Evolutionary conservation across 2,888 invertebrate genomes (phyloP).

Genomic region (Chrysodeixis includens): DNA sequence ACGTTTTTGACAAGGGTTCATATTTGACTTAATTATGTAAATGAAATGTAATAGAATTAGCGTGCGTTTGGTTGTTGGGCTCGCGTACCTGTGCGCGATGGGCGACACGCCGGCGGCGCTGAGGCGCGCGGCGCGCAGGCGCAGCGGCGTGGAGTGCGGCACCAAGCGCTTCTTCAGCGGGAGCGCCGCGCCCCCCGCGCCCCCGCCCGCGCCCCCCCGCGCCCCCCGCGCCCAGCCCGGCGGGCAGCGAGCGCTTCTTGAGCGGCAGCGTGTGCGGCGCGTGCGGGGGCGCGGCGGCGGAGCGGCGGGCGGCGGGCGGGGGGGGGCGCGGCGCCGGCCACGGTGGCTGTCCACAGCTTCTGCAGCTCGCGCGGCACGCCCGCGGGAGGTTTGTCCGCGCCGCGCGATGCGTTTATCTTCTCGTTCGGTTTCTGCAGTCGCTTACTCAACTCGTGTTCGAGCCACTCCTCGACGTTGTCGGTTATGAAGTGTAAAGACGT

Average conservation of each 20-base stretch:
- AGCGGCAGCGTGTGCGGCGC: constrained; percentile 72
- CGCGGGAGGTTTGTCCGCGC: constrained; percentile 35
- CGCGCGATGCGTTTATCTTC: constrained; percentile 51
- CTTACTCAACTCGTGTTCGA: constrained; percentile 68
- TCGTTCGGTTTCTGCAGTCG: constrained; percentile 55
- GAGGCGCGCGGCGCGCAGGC: constrained; percentile 61
- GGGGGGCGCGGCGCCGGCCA: constrained; percentile 66
- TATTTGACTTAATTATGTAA: neutral
- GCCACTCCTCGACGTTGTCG: constrained; percentile 73
- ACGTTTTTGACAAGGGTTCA: neutral
- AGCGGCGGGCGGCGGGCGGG: constrained; percentile 57
- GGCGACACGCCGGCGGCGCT: constrained; percentile 76
- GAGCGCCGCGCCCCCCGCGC: constrained; percentile 39
- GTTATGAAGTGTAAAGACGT: constrained; percentile 64
- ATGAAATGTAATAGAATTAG: too few species aligned
- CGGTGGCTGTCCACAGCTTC: constrained; percentile 70
- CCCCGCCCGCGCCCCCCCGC: constrained; percentile 19
- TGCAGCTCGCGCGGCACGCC: constrained; percentile 65
- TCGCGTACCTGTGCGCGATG: constrained; percentile 55
- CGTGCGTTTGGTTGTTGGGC: neutral
- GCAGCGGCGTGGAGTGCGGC: constrained; percentile 78
- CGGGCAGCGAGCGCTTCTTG: constrained; percentile 75
- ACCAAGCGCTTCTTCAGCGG: constrained; percentile 77
- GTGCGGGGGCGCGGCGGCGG: constrained; percentile 63
- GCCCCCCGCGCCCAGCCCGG: constrained; percentile 15